These are phyloP conservation scores for Zoroaster sp. DNA, from an alignment of 53 echinoderm and acorn worm genomes.

Conservation along the genomic window DNA sequence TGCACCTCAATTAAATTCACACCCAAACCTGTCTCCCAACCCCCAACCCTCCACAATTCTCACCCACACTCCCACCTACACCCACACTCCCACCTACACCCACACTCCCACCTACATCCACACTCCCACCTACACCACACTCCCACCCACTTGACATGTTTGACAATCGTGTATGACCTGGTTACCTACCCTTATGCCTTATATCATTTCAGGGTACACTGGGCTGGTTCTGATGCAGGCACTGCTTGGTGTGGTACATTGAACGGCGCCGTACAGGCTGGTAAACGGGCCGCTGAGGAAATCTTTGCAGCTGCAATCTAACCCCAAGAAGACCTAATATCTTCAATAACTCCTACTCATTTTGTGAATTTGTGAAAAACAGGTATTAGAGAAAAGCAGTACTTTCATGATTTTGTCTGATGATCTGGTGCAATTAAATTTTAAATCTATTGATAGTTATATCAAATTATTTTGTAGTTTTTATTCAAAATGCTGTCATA, in stretches of 20 bases:
- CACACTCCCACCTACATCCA: too few species aligned
- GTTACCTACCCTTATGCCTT: background rate
- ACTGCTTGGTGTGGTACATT: constrained; percentile 53
- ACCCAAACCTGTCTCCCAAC: background rate
- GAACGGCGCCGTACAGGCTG: constrained; percentile 73
- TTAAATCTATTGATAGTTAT: too few species aligned
- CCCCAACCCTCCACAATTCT: background rate
- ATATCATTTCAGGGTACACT: constrained; percentile 48
- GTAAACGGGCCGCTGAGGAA: constrained; percentile 64
- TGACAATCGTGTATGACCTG: background rate
- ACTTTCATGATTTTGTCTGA: too few species aligned
- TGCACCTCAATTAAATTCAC: too few species aligned
- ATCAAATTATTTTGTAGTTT: too few species aligned
- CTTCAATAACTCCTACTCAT: too few species aligned
- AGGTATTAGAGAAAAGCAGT: too few species aligned
- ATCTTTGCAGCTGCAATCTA: constrained; percentile 3
- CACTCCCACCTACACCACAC: background rate
- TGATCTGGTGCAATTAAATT: too few species aligned
- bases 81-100: too few species aligned
- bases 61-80: too few species aligned
- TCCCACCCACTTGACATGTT: background rate
- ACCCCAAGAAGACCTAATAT: background rate
- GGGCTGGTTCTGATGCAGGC: constrained; percentile 57
- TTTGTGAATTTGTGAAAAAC: too few species aligned
- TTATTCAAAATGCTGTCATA: too few species aligned